Evolutionary conservation across 2,797 vertebrate genomes (phyloP), one percentile per base, ranked within the genome.

Genomic region (Propithecus deckenii): DNA sequence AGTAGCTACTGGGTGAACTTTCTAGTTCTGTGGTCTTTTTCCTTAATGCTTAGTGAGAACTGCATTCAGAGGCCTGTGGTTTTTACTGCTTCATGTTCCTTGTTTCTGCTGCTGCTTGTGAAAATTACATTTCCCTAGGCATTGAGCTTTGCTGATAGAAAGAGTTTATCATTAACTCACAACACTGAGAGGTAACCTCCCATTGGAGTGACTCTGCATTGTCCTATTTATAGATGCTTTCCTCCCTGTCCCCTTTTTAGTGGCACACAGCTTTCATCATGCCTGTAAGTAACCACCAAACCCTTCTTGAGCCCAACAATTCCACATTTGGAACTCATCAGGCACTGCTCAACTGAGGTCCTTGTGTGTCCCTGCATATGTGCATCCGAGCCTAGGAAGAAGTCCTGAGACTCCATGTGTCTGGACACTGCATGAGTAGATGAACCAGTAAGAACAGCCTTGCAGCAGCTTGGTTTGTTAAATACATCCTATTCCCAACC

Each of bases 171-270:
- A 18, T 71, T 67, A n/a, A 46, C 80, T 28, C 5, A 7, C 0
- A 57, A 8, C 52, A 5, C 48, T 15, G 30, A 8, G 69, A 59
- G 63, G 52, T 57, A 43, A 52, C 43, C 43, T 71, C 17, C 69
- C 50, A 55, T 79, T 28, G 30, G 28, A 48, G 88, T 89, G 95
- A 61, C 89, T 84, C 86, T 86, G 88, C 41, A 25, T 20, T 32
- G 55, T 38, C 14, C 85, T 84, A 2, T 79, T 89, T 61, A 55
- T 79, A 48, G 91, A 18, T 8, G 0, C 52, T 65, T 52, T 35
- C 32, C n/a, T 86, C 38, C 3, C 35, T 38, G 32, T 5, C 69
- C 48, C 35, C 22, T 48, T 32, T 55, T 35, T 59, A 50, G 83
- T 7, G 30, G 28, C 32, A 2, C 11, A 18, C 28, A 1, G 9